A percentile compares a stretch with the other conserved stretches of the same genome.
Conservation (phyloP, 2,888 invertebrate species). For the Myopa tessellatipennis region DNA sequence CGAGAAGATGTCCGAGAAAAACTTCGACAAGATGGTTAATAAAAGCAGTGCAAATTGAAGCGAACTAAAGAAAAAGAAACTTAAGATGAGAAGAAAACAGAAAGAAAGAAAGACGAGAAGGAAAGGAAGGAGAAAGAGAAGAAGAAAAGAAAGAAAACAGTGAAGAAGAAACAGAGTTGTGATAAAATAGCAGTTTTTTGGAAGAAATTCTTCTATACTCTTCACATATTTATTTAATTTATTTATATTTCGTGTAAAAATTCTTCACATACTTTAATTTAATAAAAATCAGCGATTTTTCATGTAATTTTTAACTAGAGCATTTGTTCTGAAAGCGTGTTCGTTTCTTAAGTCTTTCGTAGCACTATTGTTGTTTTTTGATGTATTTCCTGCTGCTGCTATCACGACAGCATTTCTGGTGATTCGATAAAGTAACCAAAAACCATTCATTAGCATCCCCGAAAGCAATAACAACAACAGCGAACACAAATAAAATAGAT, state of each 20-base stretch:
- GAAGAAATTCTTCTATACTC: background rate
- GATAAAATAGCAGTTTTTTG: background rate
- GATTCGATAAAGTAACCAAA: slow-evolving; percentile 27
- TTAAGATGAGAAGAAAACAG: background rate
- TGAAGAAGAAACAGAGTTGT: background rate
- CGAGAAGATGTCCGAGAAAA: too few species aligned
- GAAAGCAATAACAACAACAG: slow-evolving; percentile 38
- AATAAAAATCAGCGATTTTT: too few species aligned
- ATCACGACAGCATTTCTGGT: background rate
- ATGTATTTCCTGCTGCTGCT: background rate
- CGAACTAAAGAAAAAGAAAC: background rate
- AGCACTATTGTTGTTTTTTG: background rate
- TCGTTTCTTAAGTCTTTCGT: slow-evolving; percentile 38
- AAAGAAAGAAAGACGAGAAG: background rate
- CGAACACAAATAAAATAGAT: background rate
- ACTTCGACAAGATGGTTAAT: background rate
- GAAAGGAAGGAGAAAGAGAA: background rate
- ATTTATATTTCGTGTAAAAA: too few species aligned
- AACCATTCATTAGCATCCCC: slow-evolving; percentile 53
- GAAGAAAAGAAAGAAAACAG: background rate
- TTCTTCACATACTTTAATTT: too few species aligned
- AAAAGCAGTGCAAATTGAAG: background rate
- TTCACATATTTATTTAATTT: background rate
- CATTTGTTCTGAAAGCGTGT: background rate
- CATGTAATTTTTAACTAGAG: too few species aligned